Evolutionary conservation across 2,888 invertebrate genomes (phyloP), one percentile per base, ranked within the genome.

Genomic region (Pristionchus exspectatus): DNA sequence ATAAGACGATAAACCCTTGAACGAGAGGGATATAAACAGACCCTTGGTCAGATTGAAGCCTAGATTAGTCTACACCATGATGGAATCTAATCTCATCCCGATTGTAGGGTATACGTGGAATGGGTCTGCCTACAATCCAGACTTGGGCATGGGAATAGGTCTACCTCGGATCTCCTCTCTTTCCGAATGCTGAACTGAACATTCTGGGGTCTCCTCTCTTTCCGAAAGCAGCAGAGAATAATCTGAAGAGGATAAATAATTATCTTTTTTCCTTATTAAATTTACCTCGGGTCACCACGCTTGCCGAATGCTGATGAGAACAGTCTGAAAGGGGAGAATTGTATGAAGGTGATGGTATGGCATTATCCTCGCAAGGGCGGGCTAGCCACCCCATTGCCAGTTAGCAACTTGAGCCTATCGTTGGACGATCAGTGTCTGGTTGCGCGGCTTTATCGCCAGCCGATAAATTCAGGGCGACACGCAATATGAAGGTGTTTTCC

Each of bases 151-250:
- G 44, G 5, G 44, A 44, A 18, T 44, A 44, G 44, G 7, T 24
- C 24, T 44, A 77, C 77, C 77, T 77, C 24, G 77, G 77, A 44
- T 77, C 77, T 77, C 77, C 77, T 77, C 77, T 77, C 77, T 77
- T 77, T 44, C 77, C 77, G 44, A 77, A 77, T 14, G 77, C 77
- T 0, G 77, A 77, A 77, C 77, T 77, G 77, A 44, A 44, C 77
- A 77, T 38, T 77, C 77, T 77, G 77, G 77, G 77, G 44, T 77
- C 77, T 16, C 44, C 77, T 83, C 86, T 66, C 44, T 86, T 86
- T 38, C 86, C 86, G 63, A 86, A 86, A 66, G 86, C 86, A 66
- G 86, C 86, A 5, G 63, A 63, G 63, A 33, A 63, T 66, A 85
- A 24, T 85, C 84, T 85, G 30, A 59, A 59, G 33, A 33, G 81